Percentiles rank a stretch among this genome's conserved stretches.
phyloP scores from a whole-genome alignment of 2,888 invertebrate genomes.

The Microctonus hyperodae region DNA sequence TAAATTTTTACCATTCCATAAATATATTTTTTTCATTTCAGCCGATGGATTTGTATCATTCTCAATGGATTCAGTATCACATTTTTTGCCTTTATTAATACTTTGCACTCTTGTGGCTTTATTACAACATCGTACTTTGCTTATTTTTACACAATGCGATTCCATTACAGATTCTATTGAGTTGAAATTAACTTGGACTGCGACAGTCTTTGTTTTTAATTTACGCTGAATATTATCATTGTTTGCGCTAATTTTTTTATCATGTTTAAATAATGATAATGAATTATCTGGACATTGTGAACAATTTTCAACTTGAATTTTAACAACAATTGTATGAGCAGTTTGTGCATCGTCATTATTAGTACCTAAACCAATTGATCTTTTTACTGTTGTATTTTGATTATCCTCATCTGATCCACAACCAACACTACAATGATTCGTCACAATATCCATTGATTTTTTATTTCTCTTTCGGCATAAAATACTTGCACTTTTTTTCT shows the following conservation, averaged over 20 bases:
- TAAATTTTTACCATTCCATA: conserved; percentile 47
- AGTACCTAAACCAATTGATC: conserved; percentile 7
- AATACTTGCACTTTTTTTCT: conserved; percentile 23
- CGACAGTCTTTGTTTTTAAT: conserved; percentile 40
- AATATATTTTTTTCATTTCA: conserved; percentile 45
- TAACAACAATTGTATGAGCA: conserved; percentile 44
- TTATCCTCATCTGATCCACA: conserved; percentile 25
- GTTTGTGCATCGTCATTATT: conserved; percentile 37
- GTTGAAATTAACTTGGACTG: conserved; percentile 49
- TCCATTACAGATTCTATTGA: conserved; percentile 46
- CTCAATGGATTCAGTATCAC: conserved; percentile 24
- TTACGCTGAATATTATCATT: conserved; percentile 39
- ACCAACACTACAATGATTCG: conserved; percentile 21
- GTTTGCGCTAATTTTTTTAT: conserved; percentile 39
- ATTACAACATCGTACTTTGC: conserved; percentile 41
- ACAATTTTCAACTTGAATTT: conserved; percentile 53
- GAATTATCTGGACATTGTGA: conserved; percentile 45
- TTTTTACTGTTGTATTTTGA: conserved; percentile 21
- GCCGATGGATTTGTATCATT: conserved; percentile 28
- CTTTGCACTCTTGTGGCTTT: conserved; percentile 38
- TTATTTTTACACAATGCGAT: conserved; percentile 42
- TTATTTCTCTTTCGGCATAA: conserved; percentile 29
- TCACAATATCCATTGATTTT: conserved; percentile 6
- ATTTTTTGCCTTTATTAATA: conserved; percentile 37
- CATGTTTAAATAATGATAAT: conserved; percentile 41